Evolutionary conservation across 2,888 invertebrate genomes (phyloP).

Genomic region (Rhogogaster chlorosoma): DNA sequence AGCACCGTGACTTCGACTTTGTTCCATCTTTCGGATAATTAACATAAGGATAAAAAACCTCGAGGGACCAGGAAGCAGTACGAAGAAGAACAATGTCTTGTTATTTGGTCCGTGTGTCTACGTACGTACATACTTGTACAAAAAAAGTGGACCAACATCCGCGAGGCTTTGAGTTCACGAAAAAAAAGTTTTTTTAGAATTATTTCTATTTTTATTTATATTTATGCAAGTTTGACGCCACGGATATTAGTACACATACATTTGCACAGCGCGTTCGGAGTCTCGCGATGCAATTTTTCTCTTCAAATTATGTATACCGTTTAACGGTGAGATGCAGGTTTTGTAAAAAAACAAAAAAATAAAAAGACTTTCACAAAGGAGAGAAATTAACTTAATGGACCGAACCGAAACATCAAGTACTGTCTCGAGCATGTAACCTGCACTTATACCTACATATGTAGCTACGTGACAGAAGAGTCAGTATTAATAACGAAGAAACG

Average conservation of each 20-base stretch:
- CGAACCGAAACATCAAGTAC: constrained; percentile 26
- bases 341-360: constrained; percentile 38
- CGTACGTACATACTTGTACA: background rate
- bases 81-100: background rate
- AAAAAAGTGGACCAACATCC: background rate
- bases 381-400: constrained; percentile 51
- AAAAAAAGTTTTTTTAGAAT: background rate
- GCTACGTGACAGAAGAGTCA: background rate
- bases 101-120: background rate
- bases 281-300: constrained; percentile 16
- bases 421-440: background rate
- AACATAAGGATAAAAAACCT: constrained; percentile 15
- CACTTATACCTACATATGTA: background rate
- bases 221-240: background rate
- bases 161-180: background rate
- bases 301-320: background rate
- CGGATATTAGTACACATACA: background rate
- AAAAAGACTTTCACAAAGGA: constrained; percentile 52
- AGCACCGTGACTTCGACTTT: background rate
- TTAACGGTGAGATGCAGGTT: background rate
- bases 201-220: background rate
- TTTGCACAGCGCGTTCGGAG: background rate
- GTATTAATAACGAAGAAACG: background rate
- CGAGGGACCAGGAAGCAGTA: background rate
- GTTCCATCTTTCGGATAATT: background rate